Base-by-base conservation (phyloP, 1,140 invertebrate species). In the Lanistes nyassanus region DNA sequence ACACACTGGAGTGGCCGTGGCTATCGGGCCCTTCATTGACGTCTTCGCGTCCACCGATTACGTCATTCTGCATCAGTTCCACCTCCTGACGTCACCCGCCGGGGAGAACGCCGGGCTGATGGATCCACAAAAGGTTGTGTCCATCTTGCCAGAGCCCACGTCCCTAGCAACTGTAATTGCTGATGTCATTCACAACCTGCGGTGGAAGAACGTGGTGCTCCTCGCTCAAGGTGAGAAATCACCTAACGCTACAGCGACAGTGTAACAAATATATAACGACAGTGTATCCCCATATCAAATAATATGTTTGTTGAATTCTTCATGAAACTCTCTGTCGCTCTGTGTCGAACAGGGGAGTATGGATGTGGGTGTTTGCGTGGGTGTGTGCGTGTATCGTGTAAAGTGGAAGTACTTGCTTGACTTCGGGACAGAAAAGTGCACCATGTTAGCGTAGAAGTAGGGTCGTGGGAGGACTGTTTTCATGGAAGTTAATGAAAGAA, bases 31-130 rank as follows among this genome's bases (percentile, higher is more conserved):
- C 3, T 82, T 81, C 62, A 86, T 87, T 36, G 84, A 87, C 42
- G 83, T 86, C 2, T 87, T 87, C 66, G 82, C 84, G 0, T 87
- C 86, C 34, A 83, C 81, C 39, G 79, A 83, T 13, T 87, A 87
- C 76, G 84, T 87, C 75, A 87, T 87, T 31, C 66, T 74, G 4
- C 74, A 82, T 13, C 84, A 85, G 70, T 71, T 76, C n/a, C 84
- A 84, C 75, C 74, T 87, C 37, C 80, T 85, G 62, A 87, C 86
- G 34, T 83, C 82, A 74, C 77, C 79, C 4, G 79, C 79, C 16
- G 76, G 80, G 19, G 72, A 81, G 11, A 79, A 84, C 7, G 66
- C 79, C n/a, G 82, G 58, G n/a, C 51, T 76, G 64, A 79, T 79
- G 62, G 77, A 79, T 47, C 72, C 80, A 2, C 62, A 66, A 13